phyloP scores from a whole-genome alignment of 1,140 invertebrate species.

The Aricia agestis region DNA sequence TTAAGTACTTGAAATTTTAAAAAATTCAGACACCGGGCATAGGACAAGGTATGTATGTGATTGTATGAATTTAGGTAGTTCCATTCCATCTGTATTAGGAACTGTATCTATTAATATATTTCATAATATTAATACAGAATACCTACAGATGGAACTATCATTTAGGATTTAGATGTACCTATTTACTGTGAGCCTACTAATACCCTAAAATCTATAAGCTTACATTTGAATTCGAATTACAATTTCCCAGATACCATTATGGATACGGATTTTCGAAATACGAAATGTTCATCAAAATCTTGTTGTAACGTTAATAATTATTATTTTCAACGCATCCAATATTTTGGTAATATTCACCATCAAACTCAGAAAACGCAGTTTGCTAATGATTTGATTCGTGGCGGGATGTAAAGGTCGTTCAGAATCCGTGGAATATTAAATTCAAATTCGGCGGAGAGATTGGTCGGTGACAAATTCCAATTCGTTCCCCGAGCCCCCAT shows the following conservation, averaged over 20 bases:
- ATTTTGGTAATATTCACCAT: not conserved
- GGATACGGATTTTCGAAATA: not conserved
- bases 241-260: not conserved
- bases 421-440: slow-evolving; percentile 49
- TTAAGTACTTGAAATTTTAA: no score
- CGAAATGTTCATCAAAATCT: not conserved
- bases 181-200: not conserved
- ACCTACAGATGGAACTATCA: not conserved
- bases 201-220: not conserved
- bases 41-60: no score
- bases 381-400: slow-evolving; percentile 35
- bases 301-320: not conserved
- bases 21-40: no score
- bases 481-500: slow-evolving; percentile 33
- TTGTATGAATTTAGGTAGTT: no score
- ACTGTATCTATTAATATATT: no score
- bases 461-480: slow-evolving; percentile 33
- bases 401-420: slow-evolving; percentile 33
- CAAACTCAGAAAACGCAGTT: not conserved
- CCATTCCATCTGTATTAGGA: no score
- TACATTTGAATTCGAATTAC: not conserved
- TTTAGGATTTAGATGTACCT: not conserved
- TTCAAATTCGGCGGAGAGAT: slow-evolving; percentile 47
- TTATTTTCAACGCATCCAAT: not conserved
- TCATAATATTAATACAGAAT: no score